phyloP scores from a whole-genome alignment of 2,113 vertebrate species.

The Hemiscyllium ocellatum region DNA sequence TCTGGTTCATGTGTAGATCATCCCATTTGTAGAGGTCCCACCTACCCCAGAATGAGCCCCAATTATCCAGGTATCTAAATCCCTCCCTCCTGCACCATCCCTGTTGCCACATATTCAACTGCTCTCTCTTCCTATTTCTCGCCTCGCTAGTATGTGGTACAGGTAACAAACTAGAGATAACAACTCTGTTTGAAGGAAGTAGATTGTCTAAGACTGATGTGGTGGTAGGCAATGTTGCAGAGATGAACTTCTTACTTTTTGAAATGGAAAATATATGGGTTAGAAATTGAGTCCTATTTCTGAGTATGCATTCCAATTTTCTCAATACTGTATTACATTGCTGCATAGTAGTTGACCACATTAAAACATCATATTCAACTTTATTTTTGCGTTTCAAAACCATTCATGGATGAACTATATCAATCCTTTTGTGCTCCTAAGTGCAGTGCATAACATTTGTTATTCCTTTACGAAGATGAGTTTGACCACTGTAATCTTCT shows the following conservation, averaged over 20 bases:
- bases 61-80: too few relatives aligned
- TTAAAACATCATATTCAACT: not conserved
- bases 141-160: too few relatives aligned
- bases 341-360: not conserved
- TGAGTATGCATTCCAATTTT: too few relatives aligned
- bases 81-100: too few relatives aligned
- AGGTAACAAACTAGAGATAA: too few relatives aligned
- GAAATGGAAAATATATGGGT: not conserved
- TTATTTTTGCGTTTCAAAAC: not conserved
- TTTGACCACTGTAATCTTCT: constrained; percentile 1
- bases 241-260: not conserved
- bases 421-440: too few relatives aligned
- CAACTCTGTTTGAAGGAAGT: not conserved
- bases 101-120: too few relatives aligned
- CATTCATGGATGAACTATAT: not conserved
- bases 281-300: not conserved
- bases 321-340: not conserved
- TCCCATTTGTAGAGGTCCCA: too few relatives aligned
- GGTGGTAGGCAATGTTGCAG: not conserved
- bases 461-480: not conserved
- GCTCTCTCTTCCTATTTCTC: too few relatives aligned
- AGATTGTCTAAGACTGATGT: not conserved
- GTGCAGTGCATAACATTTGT: not conserved
- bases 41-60: too few relatives aligned
- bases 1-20: too few relatives aligned